These are phyloP conservation scores for Labroides dimidiatus DNA, from an alignment of 2,797 vertebrate genomes.

Conservation along the genomic window DNA sequence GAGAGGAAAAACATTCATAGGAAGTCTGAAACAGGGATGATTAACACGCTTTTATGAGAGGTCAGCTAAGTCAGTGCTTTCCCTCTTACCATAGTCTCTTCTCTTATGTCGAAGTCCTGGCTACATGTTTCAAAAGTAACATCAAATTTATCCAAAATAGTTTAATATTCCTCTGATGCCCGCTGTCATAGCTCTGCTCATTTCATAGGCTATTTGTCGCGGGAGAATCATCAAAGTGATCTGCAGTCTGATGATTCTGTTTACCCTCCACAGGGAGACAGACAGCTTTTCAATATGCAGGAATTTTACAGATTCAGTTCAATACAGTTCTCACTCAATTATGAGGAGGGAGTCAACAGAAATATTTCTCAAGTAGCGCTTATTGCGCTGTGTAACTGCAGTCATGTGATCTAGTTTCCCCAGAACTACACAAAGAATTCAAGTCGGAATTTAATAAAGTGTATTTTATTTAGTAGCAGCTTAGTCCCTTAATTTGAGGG, in stretches of 20 bases:
- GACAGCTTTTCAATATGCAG: constrained; percentile 58
- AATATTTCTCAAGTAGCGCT: constrained; percentile 14
- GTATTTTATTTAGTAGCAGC: constrained; percentile 10
- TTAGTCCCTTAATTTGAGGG: neutral
- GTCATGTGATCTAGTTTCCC: constrained; percentile 21
- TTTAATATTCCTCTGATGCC: constrained; percentile 11
- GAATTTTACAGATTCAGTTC: constrained; percentile 52
- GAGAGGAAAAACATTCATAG: neutral
- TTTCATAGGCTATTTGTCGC: constrained; percentile 43
- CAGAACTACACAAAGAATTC: constrained; percentile 22
- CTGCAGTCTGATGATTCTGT: constrained; percentile 45
- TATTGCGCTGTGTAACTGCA: constrained; percentile 26
- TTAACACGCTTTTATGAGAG: neutral
- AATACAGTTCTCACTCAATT: constrained; percentile 39
- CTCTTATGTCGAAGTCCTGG: neutral
- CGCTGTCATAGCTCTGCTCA: constrained; percentile 33
- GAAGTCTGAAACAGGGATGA: neutral
- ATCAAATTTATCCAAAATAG: constrained; percentile 3
- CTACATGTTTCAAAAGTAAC: neutral
- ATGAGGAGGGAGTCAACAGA: constrained; percentile 30
- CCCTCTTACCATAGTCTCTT: neutral
- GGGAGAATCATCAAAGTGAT: constrained; percentile 48
- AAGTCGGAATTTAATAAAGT: constrained; percentile 6
- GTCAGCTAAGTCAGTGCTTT: constrained; percentile 12
- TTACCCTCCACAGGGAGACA: constrained; percentile 24